Conservation (phyloP, 2,113 vertebrate genomes). For the Forbesichthys papilliferus region DNA sequence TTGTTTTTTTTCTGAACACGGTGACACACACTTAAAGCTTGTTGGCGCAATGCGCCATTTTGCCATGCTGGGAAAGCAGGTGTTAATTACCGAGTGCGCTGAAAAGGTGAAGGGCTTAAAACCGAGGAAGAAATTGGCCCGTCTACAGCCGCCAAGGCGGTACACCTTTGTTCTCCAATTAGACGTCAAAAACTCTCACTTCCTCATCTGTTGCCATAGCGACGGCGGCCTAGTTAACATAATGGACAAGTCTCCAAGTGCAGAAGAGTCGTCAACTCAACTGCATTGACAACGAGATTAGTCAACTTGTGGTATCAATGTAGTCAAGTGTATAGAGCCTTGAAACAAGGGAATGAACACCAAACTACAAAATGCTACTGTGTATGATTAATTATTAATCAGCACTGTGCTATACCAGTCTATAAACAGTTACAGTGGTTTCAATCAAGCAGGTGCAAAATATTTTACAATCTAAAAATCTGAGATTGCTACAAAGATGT, state of each 20-base stretch:
- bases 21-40: constrained; percentile 32
- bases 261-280: not conserved
- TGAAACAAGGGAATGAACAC: not conserved
- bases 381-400: too few relatives aligned
- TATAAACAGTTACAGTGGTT: too few relatives aligned
- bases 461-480: too few relatives aligned
- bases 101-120: constrained; percentile 61
- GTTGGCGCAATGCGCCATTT: constrained; percentile 37
- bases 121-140: constrained; percentile 45
- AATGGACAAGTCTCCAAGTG: constrained; percentile 4
- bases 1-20: not conserved
- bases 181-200: constrained; percentile 29
- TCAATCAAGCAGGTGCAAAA: too few relatives aligned
- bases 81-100: constrained; percentile 74
- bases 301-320: not conserved
- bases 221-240: constrained; percentile 36
- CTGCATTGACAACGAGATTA: not conserved
- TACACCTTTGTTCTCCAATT: constrained; percentile 74
- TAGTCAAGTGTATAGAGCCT: not conserved
- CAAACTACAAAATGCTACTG: too few relatives aligned
- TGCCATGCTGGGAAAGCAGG: constrained; percentile 63
- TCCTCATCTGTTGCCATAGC: constrained; percentile 34
- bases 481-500: too few relatives aligned
- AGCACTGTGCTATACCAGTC: too few relatives aligned
- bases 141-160: constrained; percentile 54